phyloP scores from a whole-genome alignment of 2,113 vertebrate genomes.

The Morone saxatilis region DNA sequence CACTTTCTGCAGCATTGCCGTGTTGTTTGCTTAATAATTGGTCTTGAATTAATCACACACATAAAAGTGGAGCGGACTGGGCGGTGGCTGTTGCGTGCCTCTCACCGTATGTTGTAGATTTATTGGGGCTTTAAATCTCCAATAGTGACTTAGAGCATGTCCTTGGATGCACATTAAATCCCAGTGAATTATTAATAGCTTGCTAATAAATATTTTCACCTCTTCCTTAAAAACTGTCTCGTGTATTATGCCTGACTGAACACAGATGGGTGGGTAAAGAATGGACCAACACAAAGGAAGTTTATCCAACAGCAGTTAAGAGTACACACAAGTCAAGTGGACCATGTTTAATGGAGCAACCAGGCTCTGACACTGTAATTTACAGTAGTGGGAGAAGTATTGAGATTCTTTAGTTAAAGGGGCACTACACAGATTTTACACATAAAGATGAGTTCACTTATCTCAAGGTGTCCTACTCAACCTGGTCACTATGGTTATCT shows the following conservation, averaged over 20 bases:
- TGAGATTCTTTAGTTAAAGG: slow-evolving; percentile 21
- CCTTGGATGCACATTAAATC: slow-evolving; percentile 59
- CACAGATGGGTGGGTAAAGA: not conserved
- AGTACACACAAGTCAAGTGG: slow-evolving; percentile 33
- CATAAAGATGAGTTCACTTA: not conserved
- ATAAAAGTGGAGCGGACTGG: slow-evolving; percentile 39
- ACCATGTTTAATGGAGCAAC: slow-evolving; percentile 39
- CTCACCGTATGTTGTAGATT: slow-evolving; percentile 43
- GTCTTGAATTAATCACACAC: slow-evolving; percentile 52
- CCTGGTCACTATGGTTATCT: not conserved
- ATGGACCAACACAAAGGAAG: slow-evolving; percentile 2
- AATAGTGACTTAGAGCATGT: slow-evolving; percentile 44
- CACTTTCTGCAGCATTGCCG: slow-evolving; percentile 5
- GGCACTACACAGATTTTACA: not conserved
- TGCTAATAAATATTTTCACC: slow-evolving; percentile 56
- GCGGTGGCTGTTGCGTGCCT: slow-evolving; percentile 24
- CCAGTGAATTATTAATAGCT: slow-evolving; percentile 55
- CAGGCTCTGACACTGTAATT: slow-evolving; percentile 37
- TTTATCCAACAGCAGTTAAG: slow-evolving; percentile 18
- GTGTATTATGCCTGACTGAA: not conserved
- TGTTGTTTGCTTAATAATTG: slow-evolving; percentile 29
- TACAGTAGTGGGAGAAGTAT: slow-evolving; percentile 5
- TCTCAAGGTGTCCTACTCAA: not conserved
- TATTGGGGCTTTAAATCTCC: slow-evolving; percentile 51
- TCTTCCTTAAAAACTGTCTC: slow-evolving; percentile 33